These are phyloP conservation scores for Microctonus brassicae DNA, from an alignment of 2,888 invertebrate genomes.

Conservation along the genomic window DNA sequence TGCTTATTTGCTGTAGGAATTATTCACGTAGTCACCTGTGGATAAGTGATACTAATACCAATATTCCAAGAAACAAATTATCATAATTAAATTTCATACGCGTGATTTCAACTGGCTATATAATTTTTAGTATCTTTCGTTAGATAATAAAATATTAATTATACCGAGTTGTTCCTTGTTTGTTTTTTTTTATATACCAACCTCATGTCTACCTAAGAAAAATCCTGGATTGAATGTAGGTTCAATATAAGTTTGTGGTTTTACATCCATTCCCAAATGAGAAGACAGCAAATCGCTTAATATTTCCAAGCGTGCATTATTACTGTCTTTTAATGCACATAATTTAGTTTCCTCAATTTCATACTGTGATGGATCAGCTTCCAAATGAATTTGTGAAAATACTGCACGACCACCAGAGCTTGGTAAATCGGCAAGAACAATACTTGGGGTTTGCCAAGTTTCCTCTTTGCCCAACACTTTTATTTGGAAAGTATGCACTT, in stretches of 20 bases:
- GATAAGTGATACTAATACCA: neutral
- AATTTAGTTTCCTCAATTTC: conserved; percentile 76
- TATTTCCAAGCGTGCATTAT: conserved; percentile 83
- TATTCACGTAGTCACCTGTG: neutral
- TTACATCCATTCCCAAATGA: conserved; percentile 78
- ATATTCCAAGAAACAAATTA: neutral
- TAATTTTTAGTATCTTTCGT: too few relatives aligned
- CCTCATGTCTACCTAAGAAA: conserved; percentile 87
- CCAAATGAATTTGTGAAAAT: conserved; percentile 88
- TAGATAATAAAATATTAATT: too few relatives aligned
- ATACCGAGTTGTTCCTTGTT: too few relatives aligned
- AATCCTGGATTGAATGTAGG: conserved; percentile 76
- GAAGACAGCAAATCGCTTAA: conserved; percentile 81
- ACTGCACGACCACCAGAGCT: conserved; percentile 80
- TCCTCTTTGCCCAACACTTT: conserved; percentile 86
- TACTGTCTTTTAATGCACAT: conserved; percentile 74
- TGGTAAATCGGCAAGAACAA: conserved; percentile 79
- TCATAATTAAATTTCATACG: neutral
- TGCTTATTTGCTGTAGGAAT: neutral
- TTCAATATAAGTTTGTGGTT: conserved; percentile 56
- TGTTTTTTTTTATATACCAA: conserved; percentile 63
- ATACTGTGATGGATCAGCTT: conserved; percentile 80
- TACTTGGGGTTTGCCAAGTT: conserved; percentile 89
- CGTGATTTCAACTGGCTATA: neutral
- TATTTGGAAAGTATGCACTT: conserved; percentile 80